Evolutionary conservation across 2,888 invertebrate species (phyloP), one percentile per base, ranked within the genome.

Genomic region (Bombylius major): DNA sequence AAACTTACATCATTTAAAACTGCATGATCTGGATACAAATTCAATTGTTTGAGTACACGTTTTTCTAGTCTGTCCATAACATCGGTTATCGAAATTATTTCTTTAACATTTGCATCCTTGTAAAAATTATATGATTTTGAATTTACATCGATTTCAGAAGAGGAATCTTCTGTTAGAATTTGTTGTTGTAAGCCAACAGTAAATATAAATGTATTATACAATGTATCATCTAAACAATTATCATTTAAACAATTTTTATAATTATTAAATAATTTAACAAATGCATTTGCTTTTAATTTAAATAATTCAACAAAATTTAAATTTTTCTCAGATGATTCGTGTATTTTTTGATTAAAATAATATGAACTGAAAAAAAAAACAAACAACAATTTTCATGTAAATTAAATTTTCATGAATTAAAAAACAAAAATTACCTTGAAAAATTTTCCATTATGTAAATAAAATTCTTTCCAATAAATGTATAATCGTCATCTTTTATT

Each of bases 1-100:
- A 23, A 23, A 67, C 70, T 75, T 75, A 88, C 87, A 73, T 89
- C 86, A 67, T 81, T 80, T 45, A 97, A 73, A 0, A 88, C 86
- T 0, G 96, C 94, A 76, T 96, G 91, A 60, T 91, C 92, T 0
- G 94, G 89, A 89, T 92, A 96, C 63, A 90, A 83, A 0, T 77
- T 75, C 39, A 91, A 73, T 51, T 95, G 73, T 50, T 80, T 78
- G 11, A 76, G 70, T 1, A 87, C 81, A 51, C 80, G 78, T 3
- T 71, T 69, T 59, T 78, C 78, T n/a, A 94, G 79, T 56, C 76
- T 76, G 12, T 81, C 77, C 56, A 96, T 71, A 7, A 92, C 72
- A 3, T 85, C 82, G 11, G 82, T 76, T 64, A 91, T 89, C 51
- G 82, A 79, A 54, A 81, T 80, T 0, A 86, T 84, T 74, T 94